Evolutionary conservation across 1,140 invertebrate species (phyloP).

Genomic region (Bombus sibiricus): DNA sequence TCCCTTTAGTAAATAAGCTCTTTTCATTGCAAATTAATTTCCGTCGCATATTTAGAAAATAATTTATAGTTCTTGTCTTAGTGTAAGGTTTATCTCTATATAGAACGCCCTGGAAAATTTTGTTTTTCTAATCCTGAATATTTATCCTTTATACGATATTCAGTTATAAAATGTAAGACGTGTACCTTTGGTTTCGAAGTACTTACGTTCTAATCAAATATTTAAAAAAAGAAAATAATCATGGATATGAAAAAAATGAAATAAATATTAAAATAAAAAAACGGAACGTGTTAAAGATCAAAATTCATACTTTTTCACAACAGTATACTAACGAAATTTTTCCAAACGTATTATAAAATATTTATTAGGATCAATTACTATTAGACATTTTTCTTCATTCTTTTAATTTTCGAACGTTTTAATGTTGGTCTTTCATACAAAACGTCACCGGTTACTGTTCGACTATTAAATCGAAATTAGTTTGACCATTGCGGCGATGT

Average conservation of each 20-base stretch:
- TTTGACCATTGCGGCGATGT: conserved; percentile 12
- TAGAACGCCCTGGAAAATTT: background rate
- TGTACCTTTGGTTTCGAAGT: background rate
- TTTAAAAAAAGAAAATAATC: background rate
- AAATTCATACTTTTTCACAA: too few relatives aligned
- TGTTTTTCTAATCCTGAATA: background rate
- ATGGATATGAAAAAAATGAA: too few relatives aligned
- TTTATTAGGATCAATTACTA: background rate
- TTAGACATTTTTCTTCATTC: background rate
- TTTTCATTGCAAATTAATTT: background rate
- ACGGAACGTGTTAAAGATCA: too few relatives aligned
- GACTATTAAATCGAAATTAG: background rate
- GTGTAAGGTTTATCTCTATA: background rate
- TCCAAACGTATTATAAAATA: too few relatives aligned
- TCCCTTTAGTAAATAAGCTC: background rate
- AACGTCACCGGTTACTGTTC: background rate
- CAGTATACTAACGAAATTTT: too few relatives aligned
- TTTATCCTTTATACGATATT: background rate
- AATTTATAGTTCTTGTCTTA: background rate
- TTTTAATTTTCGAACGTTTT: background rate
- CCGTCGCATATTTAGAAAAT: background rate
- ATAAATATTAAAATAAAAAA: background rate
- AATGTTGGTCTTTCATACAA: background rate
- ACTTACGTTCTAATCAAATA: background rate
- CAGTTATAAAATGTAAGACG: background rate